These are phyloP conservation scores for Operophtera brumata DNA, from an alignment of 2,888 invertebrate genomes.

Conservation along the genomic window DNA sequence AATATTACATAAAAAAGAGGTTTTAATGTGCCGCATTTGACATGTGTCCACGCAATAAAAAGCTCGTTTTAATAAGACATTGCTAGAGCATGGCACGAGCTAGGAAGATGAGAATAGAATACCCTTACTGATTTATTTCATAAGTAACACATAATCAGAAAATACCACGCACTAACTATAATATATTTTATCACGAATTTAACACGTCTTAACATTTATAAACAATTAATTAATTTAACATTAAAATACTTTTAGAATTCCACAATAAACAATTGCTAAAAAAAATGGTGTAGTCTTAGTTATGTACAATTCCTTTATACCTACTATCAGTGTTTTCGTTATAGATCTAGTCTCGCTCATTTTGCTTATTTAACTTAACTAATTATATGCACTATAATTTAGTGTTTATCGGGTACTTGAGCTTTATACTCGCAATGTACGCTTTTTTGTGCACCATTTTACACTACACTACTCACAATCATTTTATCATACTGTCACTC, in stretches of 20 bases:
- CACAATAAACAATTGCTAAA: slow-evolving; percentile 55
- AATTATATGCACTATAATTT: slow-evolving; percentile 38
- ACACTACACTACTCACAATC: slow-evolving; percentile 52
- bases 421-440: slow-evolving; percentile 42
- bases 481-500: slow-evolving; percentile 48
- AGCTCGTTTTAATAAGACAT: too few relatives aligned
- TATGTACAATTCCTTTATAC: slow-evolving; percentile 49
- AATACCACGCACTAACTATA: slow-evolving; percentile 54
- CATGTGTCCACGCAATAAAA: too few relatives aligned
- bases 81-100: not conserved
- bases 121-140: slow-evolving; percentile 37
- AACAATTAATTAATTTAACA: slow-evolving; percentile 66
- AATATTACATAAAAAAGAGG: too few relatives aligned
- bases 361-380: slow-evolving; percentile 30
- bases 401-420: slow-evolving; percentile 44
- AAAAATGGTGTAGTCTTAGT: slow-evolving; percentile 39
- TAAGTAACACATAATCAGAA: slow-evolving; percentile 38
- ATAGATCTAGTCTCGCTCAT: slow-evolving; percentile 43
- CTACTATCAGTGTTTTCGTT: slow-evolving; percentile 48
- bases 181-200: slow-evolving; percentile 69
- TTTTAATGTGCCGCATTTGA: too few relatives aligned
- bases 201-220: slow-evolving; percentile 67
- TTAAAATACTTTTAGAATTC: slow-evolving; percentile 68
- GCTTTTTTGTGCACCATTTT: slow-evolving; percentile 41
- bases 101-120: slow-evolving; percentile 33